Conservation (phyloP, 2,113 vertebrate species). For the Dolichotis patagonum region DNA sequence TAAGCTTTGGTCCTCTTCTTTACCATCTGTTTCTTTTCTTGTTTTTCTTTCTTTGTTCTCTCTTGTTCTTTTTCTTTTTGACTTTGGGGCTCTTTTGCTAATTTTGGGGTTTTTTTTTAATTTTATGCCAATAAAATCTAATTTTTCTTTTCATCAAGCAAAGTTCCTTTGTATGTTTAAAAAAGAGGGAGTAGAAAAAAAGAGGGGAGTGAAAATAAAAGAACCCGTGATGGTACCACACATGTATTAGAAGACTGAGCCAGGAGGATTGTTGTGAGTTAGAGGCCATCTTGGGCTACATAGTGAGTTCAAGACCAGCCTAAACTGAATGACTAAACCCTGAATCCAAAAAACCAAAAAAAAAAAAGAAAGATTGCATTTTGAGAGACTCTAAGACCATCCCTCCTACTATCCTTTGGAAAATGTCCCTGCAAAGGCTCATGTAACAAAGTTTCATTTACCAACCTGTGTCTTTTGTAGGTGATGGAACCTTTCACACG, state of each 20-base stretch:
- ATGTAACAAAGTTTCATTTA: neutral
- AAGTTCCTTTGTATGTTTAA: neutral
- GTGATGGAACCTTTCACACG: neutral
- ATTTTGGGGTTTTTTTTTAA: too few species aligned
- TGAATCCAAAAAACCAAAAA: neutral
- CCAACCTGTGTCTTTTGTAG: neutral
- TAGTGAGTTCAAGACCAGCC: neutral
- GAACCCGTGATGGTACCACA: neutral
- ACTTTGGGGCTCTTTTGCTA: too few species aligned
- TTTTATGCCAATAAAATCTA: too few species aligned
- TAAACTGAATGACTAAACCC: neutral
- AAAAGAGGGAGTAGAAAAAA: neutral
- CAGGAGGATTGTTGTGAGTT: neutral
- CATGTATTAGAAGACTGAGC: neutral
- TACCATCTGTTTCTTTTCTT: neutral
- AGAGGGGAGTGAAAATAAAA: neutral
- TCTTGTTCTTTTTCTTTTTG: too few species aligned
- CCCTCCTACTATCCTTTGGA: neutral
- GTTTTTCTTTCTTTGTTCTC: neutral
- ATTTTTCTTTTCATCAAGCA: neutral
- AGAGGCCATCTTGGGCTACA: neutral
- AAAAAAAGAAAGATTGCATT: neutral
- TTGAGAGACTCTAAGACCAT: neutral
- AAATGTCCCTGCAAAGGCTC: neutral
- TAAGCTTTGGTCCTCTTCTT: neutral